phyloP scores from a whole-genome alignment of 2,113 vertebrate genomes.

The Paradisaea rubra region DNA sequence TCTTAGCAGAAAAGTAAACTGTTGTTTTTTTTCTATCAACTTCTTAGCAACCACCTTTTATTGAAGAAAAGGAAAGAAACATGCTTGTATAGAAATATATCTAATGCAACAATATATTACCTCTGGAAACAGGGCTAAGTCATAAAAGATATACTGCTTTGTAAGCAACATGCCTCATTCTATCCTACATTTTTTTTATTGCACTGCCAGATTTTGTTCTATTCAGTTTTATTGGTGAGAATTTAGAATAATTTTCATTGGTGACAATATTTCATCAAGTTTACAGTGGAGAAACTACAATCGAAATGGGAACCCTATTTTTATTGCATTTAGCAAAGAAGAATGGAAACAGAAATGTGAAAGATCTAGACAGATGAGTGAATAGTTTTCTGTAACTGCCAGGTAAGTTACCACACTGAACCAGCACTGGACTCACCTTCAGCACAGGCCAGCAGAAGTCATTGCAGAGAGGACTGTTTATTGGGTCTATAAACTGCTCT shows the following conservation, averaged over 20 bases:
- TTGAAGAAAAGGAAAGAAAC: not conserved
- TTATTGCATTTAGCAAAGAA: not conserved
- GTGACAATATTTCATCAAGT: not conserved
- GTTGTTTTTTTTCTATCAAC: not conserved
- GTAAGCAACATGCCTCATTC: not conserved
- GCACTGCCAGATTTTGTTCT: not conserved
- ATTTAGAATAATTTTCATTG: not conserved
- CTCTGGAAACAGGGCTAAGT: not conserved
- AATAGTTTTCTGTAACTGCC: not conserved
- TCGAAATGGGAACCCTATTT: not conserved
- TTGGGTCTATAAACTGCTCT: not conserved
- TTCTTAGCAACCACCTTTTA: not conserved
- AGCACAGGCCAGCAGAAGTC: not conserved
- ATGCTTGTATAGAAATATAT: not conserved
- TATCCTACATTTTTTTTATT: not conserved
- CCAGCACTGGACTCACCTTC: not conserved
- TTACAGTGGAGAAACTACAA: not conserved
- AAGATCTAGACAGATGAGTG: not conserved
- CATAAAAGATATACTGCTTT: not conserved
- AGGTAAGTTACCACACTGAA: not conserved
- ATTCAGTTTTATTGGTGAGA: not conserved
- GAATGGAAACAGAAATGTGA: not conserved
- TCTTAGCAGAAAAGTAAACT: not conserved
- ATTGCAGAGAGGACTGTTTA: not conserved
- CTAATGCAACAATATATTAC: not conserved